Conservation (phyloP, 1,140 invertebrate species). For the Diabrotica undecimpunctata region DNA sequence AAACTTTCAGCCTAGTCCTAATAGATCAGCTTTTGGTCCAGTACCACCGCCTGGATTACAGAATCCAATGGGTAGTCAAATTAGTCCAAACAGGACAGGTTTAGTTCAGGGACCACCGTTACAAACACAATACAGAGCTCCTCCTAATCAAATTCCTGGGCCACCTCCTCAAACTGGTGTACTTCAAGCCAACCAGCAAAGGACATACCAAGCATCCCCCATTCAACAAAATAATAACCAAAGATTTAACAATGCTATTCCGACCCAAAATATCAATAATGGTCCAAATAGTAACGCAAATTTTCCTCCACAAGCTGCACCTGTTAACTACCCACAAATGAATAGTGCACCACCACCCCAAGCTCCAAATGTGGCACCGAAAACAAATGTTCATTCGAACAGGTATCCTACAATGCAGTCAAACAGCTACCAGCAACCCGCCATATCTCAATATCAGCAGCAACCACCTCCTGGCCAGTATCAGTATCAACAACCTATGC, state of each 20-base stretch:
- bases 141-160: background rate
- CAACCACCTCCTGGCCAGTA: slow-evolving; percentile 11
- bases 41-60: slow-evolving; percentile 25
- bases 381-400: slow-evolving; percentile 6
- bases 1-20: slow-evolving; percentile 20
- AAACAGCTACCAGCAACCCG: slow-evolving; percentile 2
- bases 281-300: background rate
- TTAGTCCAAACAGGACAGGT: slow-evolving; percentile 7
- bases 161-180: background rate
- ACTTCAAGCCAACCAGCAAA: background rate
- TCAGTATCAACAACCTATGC: background rate
- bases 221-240: slow-evolving; percentile 1
- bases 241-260: slow-evolving; percentile 1
- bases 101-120: background rate
- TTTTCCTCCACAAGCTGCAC: background rate
- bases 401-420: slow-evolving; percentile 6
- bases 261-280: background rate
- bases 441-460: slow-evolving; percentile 2
- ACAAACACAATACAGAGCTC: background rate
- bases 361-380: slow-evolving; percentile 3
- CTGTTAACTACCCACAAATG: background rate
- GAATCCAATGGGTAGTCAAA: slow-evolving; percentile 20
- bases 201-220: background rate
- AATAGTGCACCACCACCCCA: background rate
- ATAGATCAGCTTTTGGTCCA: slow-evolving; percentile 24